phyloP scores from a whole-genome alignment of 1,140 invertebrate species.

The Conus betulinus region DNA sequence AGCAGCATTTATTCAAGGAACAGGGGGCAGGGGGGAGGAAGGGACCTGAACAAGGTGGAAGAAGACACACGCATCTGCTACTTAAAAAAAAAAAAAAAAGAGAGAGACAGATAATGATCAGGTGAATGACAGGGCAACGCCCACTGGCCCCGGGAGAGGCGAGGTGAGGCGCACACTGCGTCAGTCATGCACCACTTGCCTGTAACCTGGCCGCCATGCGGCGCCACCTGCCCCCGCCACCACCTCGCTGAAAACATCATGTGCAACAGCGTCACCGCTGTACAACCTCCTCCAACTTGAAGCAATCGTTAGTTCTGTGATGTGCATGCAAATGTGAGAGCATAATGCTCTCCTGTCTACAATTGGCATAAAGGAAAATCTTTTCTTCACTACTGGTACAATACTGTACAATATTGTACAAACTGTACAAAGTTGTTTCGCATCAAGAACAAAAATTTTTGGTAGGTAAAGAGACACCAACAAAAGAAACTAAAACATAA shows the following conservation, averaged over 20 bases:
- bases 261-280: background rate
- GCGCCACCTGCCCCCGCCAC: conserved; percentile 23
- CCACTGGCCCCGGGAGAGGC: background rate
- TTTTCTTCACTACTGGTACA: too few relatives aligned
- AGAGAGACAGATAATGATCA: background rate
- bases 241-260: conserved; percentile 26
- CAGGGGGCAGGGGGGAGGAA: background rate
- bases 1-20: too few relatives aligned
- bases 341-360: too few relatives aligned
- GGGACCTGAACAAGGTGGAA: background rate
- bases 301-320: background rate
- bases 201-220: conserved; percentile 31
- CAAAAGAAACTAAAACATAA: background rate
- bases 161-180: conserved; percentile 26
- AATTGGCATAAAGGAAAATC: too few relatives aligned
- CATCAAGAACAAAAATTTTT: too few relatives aligned
- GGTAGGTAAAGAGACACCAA: too few relatives aligned
- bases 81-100: background rate
- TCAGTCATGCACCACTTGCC: conserved; percentile 37
- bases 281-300: background rate
- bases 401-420: too few relatives aligned
- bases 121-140: conserved; percentile 12
- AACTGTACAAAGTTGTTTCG: too few relatives aligned
- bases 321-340: background rate
- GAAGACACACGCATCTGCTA: background rate